Evolutionary conservation across 1,140 invertebrate species (phyloP), one percentile per base, ranked within the genome.

Genomic region (Camponotus pennsylvanicus): DNA sequence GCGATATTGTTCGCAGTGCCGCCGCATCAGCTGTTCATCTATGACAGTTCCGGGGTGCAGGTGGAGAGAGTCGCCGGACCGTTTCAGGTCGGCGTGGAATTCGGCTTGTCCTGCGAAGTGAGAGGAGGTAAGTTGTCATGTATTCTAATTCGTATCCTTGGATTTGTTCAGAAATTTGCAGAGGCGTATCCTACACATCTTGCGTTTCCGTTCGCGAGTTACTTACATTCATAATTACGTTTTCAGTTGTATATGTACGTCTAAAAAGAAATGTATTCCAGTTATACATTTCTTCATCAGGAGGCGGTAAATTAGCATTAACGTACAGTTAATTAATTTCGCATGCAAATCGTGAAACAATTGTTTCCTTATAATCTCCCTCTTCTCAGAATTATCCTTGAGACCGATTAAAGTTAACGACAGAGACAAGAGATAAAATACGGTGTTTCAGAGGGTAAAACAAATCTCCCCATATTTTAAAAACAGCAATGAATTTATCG

Each of bases 21-120:
- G 90, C 98, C 98, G 37, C 97, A 98, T 95, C 97, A 98, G 93
- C 96, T 98, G 87, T 96, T 98, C 84, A 96, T 99, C 91, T 98
- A 97, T 93, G 98, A 98, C 94, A 97, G 96, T 92, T 97, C 97
- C 34, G 97, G 98, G 61, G 95, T 97, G 79, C 96, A 97, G 91
- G 96, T 97, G 66, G 96, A 97, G 49, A 96, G 96, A 64, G 96
- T 97, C n/a, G 97, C 98, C 87, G 98, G 98, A 66, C 98, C 98
- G 52, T 96, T 98, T 90, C 96, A 97, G 92, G 98, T 98, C 94
- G 98, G 97, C 67, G 96, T 97, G 86, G 97, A 97, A 93, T 96
- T 98, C 75, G 96, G 97, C 80, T 96, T 99, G 78, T 97, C 97
- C 70, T 99, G 98, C 94, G 98, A 98, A 96, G 98, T 98, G 86